phyloP scores from a whole-genome alignment of 1,140 invertebrate species.

The Branchinecta lynchi region DNA sequence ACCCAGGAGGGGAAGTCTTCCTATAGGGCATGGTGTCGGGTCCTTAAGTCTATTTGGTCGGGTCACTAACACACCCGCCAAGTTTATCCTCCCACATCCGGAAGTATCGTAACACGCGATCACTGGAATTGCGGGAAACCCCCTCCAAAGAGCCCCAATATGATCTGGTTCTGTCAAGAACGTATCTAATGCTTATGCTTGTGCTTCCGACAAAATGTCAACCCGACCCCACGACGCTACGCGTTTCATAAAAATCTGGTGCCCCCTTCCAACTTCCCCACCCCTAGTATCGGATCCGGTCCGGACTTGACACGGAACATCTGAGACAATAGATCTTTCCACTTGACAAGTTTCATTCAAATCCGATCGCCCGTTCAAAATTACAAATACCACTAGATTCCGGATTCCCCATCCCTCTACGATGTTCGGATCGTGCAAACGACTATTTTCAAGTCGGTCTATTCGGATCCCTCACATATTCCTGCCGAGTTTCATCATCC shows the following conservation, averaged over 20 bases:
- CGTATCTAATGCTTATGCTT: not conserved
- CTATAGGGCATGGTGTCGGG: no score
- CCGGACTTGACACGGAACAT: no score
- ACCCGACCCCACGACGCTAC: not conserved
- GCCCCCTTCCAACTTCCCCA: constrained; percentile 2
- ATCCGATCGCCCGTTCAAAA: constrained; percentile 8
- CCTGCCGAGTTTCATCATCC: no score
- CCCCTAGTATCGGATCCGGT: not conserved
- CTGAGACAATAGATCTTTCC: no score
- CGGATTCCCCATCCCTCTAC: not conserved
- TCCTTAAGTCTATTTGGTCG: no score
- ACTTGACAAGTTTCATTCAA: not conserved
- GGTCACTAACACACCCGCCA: no score
- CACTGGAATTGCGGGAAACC: no score
- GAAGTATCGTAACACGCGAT: no score
- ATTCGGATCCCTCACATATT: not conserved
- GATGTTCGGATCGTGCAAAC: not conserved
- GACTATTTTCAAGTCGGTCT: not conserved
- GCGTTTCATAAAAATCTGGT: not conserved
- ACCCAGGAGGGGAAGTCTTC: no score
- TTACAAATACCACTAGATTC: not conserved
- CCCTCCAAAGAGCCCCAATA: not conserved
- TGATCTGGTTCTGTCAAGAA: not conserved
- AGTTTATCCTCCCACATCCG: no score
- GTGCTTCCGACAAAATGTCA: not conserved